phyloP scores from a whole-genome alignment of 35 echinoderm and acorn worm genomes.

The Diadema setosum region DNA sequence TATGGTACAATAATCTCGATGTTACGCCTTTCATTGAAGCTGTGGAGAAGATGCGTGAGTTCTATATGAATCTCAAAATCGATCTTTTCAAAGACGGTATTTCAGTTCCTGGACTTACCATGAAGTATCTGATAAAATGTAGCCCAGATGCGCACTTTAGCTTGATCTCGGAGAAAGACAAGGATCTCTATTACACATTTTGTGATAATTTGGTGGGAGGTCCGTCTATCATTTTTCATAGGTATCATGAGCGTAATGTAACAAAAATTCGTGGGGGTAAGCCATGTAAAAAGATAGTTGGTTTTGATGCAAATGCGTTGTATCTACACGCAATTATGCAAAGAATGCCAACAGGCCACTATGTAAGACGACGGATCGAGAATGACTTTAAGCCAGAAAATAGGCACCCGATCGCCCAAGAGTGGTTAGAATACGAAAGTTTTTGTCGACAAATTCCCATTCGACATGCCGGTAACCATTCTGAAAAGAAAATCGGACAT shows the following conservation, averaged over 20 bases:
- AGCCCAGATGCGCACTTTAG: neutral
- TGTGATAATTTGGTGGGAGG: constrained; percentile 31
- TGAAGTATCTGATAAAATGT: constrained; percentile 12
- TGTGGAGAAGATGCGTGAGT: constrained; percentile 26
- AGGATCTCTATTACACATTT: constrained; percentile 43
- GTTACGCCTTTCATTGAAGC: constrained; percentile 29
- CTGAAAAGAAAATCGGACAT: neutral
- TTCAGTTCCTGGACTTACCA: constrained; percentile 45
- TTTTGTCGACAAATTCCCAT: neutral
- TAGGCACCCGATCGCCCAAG: neutral
- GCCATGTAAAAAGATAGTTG: constrained; percentile 15
- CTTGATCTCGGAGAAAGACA: constrained; percentile 28
- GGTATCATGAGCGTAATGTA: neutral
- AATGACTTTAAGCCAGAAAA: constrained; percentile 12
- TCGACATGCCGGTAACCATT: neutral
- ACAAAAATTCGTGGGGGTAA: constrained; percentile 11
- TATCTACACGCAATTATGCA: constrained; percentile 40
- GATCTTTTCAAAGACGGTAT: constrained; percentile 26
- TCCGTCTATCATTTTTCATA: constrained; percentile 34
- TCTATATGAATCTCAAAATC: neutral
- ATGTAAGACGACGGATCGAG: neutral
- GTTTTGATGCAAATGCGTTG: constrained; percentile 65
- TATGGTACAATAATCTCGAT: constrained; percentile 58
- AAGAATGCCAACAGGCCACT: constrained; percentile 41
- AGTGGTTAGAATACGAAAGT: constrained; percentile 47